Evolutionary conservation across 2,888 invertebrate species (phyloP).

Genomic region (Caenorhabditis becei): DNA sequence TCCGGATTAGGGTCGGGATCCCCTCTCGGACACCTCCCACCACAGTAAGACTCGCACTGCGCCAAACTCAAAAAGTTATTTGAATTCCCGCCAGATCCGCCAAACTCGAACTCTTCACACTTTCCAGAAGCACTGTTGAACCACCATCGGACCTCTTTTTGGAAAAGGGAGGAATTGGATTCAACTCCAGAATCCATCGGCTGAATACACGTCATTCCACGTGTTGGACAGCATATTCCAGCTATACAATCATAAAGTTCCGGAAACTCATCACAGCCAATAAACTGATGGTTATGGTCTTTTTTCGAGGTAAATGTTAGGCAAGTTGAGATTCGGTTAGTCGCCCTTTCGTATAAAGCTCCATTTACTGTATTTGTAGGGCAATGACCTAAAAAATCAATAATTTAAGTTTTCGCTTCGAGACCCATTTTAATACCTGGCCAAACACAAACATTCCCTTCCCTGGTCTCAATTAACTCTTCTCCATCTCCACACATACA

Average conservation of each 20-base stretch:
- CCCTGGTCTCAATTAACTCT: conserved; percentile 70
- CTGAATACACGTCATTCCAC: conserved; percentile 75
- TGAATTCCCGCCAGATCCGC: conserved; percentile 76
- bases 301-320: conserved; percentile 67
- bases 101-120: conserved; percentile 72
- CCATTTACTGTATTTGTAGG: conserved; percentile 75
- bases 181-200: conserved; percentile 65
- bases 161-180: neutral
- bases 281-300: conserved; percentile 57
- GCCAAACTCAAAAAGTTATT: conserved; percentile 74
- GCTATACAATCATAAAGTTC: conserved; percentile 78
- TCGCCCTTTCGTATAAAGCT: conserved; percentile 73
- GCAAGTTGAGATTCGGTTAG: conserved; percentile 72
- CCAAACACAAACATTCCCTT: conserved; percentile 76
- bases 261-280: conserved; percentile 78
- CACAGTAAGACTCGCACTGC: conserved; percentile 77
- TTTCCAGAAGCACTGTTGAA: conserved; percentile 68
- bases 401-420: too few relatives aligned
- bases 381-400: conserved; percentile 72
- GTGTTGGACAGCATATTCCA: conserved; percentile 77
- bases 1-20: too few relatives aligned
- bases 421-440: conserved; percentile 58
- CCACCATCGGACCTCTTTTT: conserved; percentile 67
- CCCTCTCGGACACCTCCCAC: conserved; percentile 43
- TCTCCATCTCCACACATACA: conserved; percentile 71